Conservation (phyloP, 2,113 vertebrate genomes). For the Oplegnathus fasciatus region DNA sequence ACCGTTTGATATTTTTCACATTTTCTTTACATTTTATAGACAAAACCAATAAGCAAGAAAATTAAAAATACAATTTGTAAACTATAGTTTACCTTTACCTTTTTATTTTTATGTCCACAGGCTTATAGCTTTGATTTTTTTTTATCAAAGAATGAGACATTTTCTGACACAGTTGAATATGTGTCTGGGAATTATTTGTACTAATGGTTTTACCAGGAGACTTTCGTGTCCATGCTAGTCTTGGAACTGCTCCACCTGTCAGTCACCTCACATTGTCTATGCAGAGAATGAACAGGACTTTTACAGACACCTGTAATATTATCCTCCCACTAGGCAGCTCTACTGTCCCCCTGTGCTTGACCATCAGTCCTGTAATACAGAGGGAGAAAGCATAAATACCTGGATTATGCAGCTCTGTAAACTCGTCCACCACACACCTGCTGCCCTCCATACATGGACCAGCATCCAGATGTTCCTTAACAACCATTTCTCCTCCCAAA, state of each 20-base stretch:
- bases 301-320: not conserved
- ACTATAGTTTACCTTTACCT: not conserved
- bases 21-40: no score
- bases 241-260: not conserved
- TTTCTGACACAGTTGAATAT: not conserved
- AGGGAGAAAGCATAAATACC: slow-evolving; percentile 25
- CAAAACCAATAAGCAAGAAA: no score
- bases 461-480: slow-evolving; percentile 61
- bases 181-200: no score
- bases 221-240: not conserved
- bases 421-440: slow-evolving; percentile 40
- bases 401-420: slow-evolving; percentile 19
- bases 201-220: not conserved
- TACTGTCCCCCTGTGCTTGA: not conserved
- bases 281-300: not conserved
- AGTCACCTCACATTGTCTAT: not conserved
- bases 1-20: no score
- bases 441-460: slow-evolving; percentile 22
- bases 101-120: not conserved
- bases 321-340: not conserved
- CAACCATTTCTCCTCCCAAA: slow-evolving; percentile 22
- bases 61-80: no score
- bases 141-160: not conserved
- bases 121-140: no score
- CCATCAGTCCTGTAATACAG: slow-evolving; percentile 7